Percentiles rank a stretch among this genome's conserved stretches.
phyloP scores from a whole-genome alignment of 2,888 invertebrate species.

The Scaptodrosophila latifasciaeformis region DNA sequence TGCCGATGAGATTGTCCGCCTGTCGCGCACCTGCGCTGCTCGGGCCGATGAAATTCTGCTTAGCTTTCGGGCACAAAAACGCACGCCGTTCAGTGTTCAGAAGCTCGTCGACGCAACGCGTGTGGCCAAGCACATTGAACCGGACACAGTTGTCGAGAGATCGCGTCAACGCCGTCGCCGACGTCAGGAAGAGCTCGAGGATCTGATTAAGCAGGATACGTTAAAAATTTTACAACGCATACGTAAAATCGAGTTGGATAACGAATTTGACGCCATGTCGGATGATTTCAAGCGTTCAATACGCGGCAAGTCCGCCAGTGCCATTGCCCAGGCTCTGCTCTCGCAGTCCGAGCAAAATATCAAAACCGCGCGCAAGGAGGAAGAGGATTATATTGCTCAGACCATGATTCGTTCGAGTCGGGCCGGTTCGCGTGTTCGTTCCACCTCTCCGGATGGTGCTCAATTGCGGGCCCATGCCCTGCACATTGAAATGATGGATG shows the following conservation, averaged over 20 bases:
- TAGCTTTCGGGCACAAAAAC: constrained; percentile 73
- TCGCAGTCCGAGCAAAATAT: constrained; percentile 77
- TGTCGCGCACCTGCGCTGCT: constrained; percentile 81
- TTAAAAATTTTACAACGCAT: constrained; percentile 69
- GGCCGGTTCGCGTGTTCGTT: constrained; percentile 68
- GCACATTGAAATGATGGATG: constrained; percentile 73
- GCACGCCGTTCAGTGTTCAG: constrained; percentile 76
- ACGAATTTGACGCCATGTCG: constrained; percentile 75
- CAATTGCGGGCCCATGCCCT: constrained; percentile 60
- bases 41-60: constrained; percentile 82
- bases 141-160: constrained; percentile 75
- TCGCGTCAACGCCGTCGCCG: constrained; percentile 74
- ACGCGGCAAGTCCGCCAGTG: constrained; percentile 85
- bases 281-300: constrained; percentile 77
- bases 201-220: constrained; percentile 76
- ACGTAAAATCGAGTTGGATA: constrained; percentile 76
- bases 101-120: constrained; percentile 77
- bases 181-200: constrained; percentile 78
- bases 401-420: constrained; percentile 68
- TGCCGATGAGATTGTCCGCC: constrained; percentile 80
- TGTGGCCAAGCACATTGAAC: constrained; percentile 74
- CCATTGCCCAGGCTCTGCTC: constrained; percentile 81
- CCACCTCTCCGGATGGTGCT: constrained; percentile 55
- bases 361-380: constrained; percentile 64
- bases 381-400: constrained; percentile 69